Conservation (phyloP, 2,797 vertebrate species). For the Diplodus sargus region DNA sequence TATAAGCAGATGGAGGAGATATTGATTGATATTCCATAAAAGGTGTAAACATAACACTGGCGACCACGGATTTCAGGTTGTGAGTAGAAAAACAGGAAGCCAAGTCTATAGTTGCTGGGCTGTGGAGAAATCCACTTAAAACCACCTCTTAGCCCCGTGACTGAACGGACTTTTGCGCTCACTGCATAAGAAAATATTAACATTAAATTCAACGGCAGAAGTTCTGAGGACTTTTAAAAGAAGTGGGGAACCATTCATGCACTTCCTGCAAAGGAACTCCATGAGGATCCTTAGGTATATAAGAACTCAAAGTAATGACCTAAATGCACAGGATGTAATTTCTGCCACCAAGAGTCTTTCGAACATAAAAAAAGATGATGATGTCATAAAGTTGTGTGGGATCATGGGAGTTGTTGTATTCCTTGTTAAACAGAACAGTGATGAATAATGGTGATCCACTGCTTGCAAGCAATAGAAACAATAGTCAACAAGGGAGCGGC, state of each 20-base stretch:
- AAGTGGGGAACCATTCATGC: not conserved
- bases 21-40: no score
- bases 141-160: not conserved
- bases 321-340: not conserved
- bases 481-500: no score
- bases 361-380: no score
- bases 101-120: not conserved
- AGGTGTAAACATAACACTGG: no score
- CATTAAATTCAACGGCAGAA: constrained; percentile 18
- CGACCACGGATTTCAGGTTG: not conserved
- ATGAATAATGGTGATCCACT: no score
- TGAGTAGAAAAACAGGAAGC: not conserved
- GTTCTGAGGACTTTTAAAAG: not conserved
- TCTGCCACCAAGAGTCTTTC: no score
- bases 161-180: not conserved
- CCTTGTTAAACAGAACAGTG: no score
- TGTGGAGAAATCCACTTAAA: not conserved
- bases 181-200: not conserved
- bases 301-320: not conserved
- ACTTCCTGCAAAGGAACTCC: constrained; percentile 1
- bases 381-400: no score
- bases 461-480: no score
- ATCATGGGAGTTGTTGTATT: no score
- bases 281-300: not conserved
- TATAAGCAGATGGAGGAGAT: no score